phyloP scores from a whole-genome alignment of 2,888 invertebrate species.

The Caenorhabditis sp. region DNA sequence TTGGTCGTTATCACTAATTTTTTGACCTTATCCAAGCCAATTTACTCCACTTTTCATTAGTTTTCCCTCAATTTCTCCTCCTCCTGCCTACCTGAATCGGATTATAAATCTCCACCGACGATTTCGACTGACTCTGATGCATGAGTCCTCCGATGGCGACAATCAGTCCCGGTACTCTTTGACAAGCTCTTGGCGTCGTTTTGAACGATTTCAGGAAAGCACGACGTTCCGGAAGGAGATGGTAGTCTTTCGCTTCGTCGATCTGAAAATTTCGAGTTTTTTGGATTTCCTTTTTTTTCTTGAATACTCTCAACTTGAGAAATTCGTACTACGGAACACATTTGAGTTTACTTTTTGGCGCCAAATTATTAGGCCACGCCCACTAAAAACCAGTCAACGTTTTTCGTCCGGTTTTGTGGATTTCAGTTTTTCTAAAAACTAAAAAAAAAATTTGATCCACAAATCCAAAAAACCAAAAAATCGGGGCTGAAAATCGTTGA shows the following conservation, averaged over 20 bases:
- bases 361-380: no score
- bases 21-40: not conserved
- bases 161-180: slow-evolving; percentile 85
- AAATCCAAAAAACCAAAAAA: no score
- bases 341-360: no score
- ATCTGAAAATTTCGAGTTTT: slow-evolving; percentile 83
- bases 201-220: slow-evolving; percentile 88
- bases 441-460: no score
- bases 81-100: slow-evolving; percentile 85
- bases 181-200: slow-evolving; percentile 88
- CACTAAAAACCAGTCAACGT: no score
- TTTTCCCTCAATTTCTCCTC: not conserved
- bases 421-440: no score
- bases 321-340: no score
- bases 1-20: no score
- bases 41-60: not conserved
- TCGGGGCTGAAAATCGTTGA: no score
- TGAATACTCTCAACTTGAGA: no score
- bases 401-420: no score
- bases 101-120: slow-evolving; percentile 91
- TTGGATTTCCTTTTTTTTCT: slow-evolving; percentile 2
- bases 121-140: slow-evolving; percentile 88
- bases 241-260: slow-evolving; percentile 93
- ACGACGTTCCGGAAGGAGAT: slow-evolving; percentile 91
- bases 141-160: slow-evolving; percentile 87